Evolutionary conservation across 2,797 vertebrate species (phyloP).

Genomic region (Poecilia wingei): DNA sequence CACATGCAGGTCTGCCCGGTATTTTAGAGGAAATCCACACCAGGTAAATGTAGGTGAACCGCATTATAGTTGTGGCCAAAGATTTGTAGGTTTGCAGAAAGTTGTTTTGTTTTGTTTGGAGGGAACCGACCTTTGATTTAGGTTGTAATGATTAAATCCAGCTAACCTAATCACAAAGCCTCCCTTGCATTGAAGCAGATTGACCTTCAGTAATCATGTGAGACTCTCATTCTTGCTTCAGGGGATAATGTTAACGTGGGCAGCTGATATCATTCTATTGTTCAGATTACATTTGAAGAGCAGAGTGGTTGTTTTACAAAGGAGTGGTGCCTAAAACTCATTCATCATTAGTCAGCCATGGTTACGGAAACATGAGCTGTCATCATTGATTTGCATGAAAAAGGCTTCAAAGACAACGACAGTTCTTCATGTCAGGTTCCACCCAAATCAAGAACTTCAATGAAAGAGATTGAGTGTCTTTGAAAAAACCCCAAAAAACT

Average conservation of each 20-base stretch:
- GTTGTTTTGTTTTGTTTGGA: background rate
- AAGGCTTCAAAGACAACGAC: background rate
- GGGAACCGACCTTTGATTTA: background rate
- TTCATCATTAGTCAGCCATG: background rate
- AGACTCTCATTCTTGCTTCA: background rate
- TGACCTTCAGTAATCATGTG: background rate
- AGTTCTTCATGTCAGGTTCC: background rate
- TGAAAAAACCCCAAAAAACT: background rate
- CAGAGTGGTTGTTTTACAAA: background rate
- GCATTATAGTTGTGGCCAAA: background rate
- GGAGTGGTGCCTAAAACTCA: background rate
- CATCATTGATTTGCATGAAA: background rate
- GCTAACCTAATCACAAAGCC: background rate
- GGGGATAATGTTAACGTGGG: background rate
- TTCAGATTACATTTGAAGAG: background rate
- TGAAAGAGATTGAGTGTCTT: background rate
- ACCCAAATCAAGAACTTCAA: background rate
- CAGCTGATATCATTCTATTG: background rate
- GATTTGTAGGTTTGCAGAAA: background rate
- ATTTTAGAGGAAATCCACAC: background rate
- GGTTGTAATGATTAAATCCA: background rate
- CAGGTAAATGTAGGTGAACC: background rate
- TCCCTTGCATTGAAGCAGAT: background rate
- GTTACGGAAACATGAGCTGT: background rate
- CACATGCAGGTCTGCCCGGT: background rate